Conservation (phyloP, 2,797 vertebrate genomes). For the Rhinella marina region DNA sequence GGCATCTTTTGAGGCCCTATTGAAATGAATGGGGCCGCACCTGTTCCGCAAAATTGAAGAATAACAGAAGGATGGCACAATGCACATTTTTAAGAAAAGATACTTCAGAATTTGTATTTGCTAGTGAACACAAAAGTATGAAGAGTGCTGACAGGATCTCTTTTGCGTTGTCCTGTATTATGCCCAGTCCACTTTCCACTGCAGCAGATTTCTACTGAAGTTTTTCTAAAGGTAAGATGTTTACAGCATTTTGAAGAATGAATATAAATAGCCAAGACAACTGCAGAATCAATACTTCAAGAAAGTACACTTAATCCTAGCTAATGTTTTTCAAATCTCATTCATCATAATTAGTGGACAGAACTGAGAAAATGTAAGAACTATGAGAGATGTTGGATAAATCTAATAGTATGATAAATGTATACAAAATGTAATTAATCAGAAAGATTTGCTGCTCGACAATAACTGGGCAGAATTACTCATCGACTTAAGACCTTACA, state of each 20-base stretch:
- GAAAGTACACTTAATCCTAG: slow-evolving; percentile 3
- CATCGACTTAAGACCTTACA: background rate
- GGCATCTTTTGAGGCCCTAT: no score
- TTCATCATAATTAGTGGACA: slow-evolving; percentile 10
- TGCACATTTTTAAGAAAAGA: no score
- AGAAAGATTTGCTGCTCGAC: background rate
- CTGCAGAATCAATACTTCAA: background rate
- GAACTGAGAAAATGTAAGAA: background rate
- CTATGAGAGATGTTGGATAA: background rate
- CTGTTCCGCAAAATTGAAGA: no score
- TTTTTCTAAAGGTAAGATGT: background rate
- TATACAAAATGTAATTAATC: background rate
- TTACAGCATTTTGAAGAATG: background rate
- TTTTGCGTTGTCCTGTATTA: background rate
- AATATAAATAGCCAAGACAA: background rate
- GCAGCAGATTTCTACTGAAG: background rate
- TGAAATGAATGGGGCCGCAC: no score
- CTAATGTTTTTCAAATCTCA: background rate
- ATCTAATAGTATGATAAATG: background rate
- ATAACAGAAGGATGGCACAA: no score
- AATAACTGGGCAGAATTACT: background rate
- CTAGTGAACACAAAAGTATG: background rate
- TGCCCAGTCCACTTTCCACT: background rate
- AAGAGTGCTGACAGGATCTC: background rate
- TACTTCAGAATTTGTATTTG: background rate